phyloP scores from a whole-genome alignment of 2,797 vertebrate species.

The Scyliorhinus canicula region DNA sequence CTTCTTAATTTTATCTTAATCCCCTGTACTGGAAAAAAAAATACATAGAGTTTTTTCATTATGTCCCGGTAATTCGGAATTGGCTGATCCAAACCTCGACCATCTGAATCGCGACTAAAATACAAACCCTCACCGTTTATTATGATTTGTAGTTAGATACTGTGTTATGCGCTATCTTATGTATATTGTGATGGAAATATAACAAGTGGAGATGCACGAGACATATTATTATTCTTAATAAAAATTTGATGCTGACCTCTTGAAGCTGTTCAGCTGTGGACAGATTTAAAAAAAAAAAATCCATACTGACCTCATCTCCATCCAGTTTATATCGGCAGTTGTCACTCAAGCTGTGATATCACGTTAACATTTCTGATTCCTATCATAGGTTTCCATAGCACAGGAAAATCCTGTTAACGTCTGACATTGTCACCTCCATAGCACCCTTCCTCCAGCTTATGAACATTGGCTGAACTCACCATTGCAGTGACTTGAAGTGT shows the following conservation, averaged over 20 bases:
- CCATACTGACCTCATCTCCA: conserved; percentile 64
- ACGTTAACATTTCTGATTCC: conserved; percentile 71
- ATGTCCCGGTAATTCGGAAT: neutral
- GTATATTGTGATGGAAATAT: conserved; percentile 24
- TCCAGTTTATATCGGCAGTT: conserved; percentile 66
- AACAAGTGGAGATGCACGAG: conserved; percentile 15
- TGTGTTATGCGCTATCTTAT: conserved; percentile 21
- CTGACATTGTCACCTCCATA: conserved; percentile 63
- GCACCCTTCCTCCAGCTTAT: conserved; percentile 56
- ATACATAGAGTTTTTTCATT: conserved; percentile 4
- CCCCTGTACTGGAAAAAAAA: conserved; percentile 15
- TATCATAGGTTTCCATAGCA: conserved; percentile 68
- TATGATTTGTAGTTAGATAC: conserved; percentile 36
- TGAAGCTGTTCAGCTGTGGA: conserved; percentile 37
- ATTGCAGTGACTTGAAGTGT: conserved; percentile 12
- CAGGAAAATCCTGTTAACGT: conserved; percentile 73
- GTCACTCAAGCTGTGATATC: conserved; percentile 68
- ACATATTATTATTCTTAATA: conserved; percentile 26
- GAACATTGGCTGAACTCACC: conserved; percentile 42
- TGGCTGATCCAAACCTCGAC: conserved; percentile 13
- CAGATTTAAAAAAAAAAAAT: conserved; percentile 60
- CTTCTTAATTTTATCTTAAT: conserved; percentile 29
- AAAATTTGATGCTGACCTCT: conserved; percentile 28
- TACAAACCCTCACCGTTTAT: conserved; percentile 2
- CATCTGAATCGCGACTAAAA: neutral